These are phyloP conservation scores for Aphelenchoides avenae DNA, from an alignment of 1,140 invertebrate genomes.

Conservation along the genomic window DNA sequence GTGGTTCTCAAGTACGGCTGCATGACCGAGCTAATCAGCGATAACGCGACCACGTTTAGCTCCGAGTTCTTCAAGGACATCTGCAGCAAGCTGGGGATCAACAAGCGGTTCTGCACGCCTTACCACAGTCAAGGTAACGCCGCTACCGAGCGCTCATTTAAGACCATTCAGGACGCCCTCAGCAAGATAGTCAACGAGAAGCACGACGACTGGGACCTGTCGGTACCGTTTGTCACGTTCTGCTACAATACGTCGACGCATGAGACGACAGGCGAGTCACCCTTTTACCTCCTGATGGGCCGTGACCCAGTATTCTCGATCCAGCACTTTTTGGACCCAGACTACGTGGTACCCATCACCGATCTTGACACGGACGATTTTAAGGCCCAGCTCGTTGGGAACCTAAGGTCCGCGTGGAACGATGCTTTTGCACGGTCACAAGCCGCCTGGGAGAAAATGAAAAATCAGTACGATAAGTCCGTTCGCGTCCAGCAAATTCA, in stretches of 20 bases:
- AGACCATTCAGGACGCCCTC: constrained; percentile 3
- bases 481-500: neutral
- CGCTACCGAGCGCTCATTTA: constrained; percentile 4
- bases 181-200: constrained; percentile 5
- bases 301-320: constrained; percentile 8
- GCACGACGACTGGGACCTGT: constrained; percentile 7
- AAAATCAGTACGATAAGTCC: constrained; percentile 11
- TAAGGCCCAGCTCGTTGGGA: constrained; percentile 4
- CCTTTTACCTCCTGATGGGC: constrained; percentile 12
- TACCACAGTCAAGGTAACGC: constrained; percentile 7
- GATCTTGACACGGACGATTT: constrained; percentile 12
- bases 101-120: constrained; percentile 3
- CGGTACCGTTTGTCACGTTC: constrained; percentile 3
- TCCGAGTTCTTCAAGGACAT: constrained; percentile 15
- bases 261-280: constrained; percentile 5
- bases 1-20: constrained; percentile 14
- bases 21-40: constrained; percentile 1
- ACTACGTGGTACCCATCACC: neutral
- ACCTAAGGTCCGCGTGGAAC: constrained; percentile 10
- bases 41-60: constrained; percentile 12
- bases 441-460: neutral
- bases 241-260: constrained; percentile 16
- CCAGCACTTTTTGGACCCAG: constrained; percentile 1
- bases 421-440: neutral
- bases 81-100: neutral